Percentiles rank a stretch among this genome's conserved stretches.
These are phyloP conservation scores for Mystacides longicornis DNA, from an alignment of 2,888 invertebrate genomes.

Conservation along the genomic window DNA sequence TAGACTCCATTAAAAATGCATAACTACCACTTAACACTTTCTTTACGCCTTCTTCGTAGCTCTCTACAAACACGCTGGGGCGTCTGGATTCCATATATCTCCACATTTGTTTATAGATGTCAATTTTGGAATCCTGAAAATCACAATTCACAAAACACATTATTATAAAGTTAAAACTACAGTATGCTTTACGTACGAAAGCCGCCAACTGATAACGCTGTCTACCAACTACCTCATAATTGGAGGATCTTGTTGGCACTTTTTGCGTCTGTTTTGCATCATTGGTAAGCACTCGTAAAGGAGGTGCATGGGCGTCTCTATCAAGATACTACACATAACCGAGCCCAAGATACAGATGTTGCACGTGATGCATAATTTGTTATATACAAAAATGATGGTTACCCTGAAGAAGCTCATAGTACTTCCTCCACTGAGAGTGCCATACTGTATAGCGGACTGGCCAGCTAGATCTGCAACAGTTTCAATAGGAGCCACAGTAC, in stretches of 20 bases:
- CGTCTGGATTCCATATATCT: constrained; percentile 74
- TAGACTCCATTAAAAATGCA: constrained; percentile 97
- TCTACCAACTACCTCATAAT: no score
- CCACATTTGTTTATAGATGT: constrained; percentile 93
- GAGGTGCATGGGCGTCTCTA: no score
- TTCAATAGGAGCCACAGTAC: constrained; percentile 93
- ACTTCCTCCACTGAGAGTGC: constrained; percentile 87
- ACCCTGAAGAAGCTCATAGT: constrained; percentile 97
- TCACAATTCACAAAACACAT: neutral
- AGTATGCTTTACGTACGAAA: no score
- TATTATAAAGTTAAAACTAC: neutral
- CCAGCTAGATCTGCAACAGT: constrained; percentile 91
- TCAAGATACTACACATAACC: no score
- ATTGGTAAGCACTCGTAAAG: no score
- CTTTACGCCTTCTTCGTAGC: constrained; percentile 86
- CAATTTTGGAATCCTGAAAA: constrained; percentile 76
- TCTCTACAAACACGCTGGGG: constrained; percentile 77
- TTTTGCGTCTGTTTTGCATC: no score
- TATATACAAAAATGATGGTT: constrained; percentile 31
- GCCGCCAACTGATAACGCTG: no score
- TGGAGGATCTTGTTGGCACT: no score
- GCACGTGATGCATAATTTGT: neutral
- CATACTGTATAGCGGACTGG: constrained; percentile 89
- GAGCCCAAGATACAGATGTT: no score
- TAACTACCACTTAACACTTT: constrained; percentile 84